These are phyloP conservation scores for Onthophagus sagittarius DNA, from an alignment of 2,888 invertebrate species.

Conservation along the genomic window DNA sequence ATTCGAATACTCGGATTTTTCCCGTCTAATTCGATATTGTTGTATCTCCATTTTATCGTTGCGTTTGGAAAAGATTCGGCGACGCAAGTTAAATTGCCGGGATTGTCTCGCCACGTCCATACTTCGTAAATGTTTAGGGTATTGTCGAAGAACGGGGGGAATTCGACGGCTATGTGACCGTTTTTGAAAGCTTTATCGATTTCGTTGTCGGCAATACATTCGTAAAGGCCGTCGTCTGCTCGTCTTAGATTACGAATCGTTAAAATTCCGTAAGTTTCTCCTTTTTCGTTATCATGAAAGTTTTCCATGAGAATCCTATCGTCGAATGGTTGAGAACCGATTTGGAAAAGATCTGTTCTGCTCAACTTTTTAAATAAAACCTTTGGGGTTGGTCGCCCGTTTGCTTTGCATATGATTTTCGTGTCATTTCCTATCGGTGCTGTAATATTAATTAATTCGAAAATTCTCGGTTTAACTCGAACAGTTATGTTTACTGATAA, in stretches of 20 bases:
- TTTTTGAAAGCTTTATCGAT: constrained; percentile 68
- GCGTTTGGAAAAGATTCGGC: constrained; percentile 89
- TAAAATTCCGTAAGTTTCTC: constrained; percentile 63
- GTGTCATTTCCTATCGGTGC: constrained; percentile 60
- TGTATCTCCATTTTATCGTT: constrained; percentile 79
- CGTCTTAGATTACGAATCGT: constrained; percentile 63
- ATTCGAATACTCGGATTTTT: constrained; percentile 56
- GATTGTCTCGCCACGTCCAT: constrained; percentile 79
- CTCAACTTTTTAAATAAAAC: constrained; percentile 79
- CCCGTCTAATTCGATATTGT: constrained; percentile 43
- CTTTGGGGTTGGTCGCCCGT: constrained; percentile 75
- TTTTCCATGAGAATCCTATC: constrained; percentile 64
- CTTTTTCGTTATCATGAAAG: constrained; percentile 51
- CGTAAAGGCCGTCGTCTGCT: constrained; percentile 83
- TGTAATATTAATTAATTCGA: constrained; percentile 71
- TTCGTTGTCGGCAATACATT: constrained; percentile 78
- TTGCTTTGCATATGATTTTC: constrained; percentile 70
- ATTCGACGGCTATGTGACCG: constrained; percentile 80
- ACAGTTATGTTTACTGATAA: constrained; percentile 66
- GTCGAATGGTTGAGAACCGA: constrained; percentile 63
- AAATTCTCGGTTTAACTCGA: constrained; percentile 76
- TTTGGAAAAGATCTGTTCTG: constrained; percentile 55
- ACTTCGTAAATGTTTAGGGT: constrained; percentile 67
- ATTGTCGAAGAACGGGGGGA: constrained; percentile 73
- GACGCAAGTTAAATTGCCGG: constrained; percentile 80